A percentile compares a stretch with the other conserved stretches of the same genome.
phyloP scores from a whole-genome alignment of 2,888 invertebrate species.

The Tetranychus piercei region DNA sequence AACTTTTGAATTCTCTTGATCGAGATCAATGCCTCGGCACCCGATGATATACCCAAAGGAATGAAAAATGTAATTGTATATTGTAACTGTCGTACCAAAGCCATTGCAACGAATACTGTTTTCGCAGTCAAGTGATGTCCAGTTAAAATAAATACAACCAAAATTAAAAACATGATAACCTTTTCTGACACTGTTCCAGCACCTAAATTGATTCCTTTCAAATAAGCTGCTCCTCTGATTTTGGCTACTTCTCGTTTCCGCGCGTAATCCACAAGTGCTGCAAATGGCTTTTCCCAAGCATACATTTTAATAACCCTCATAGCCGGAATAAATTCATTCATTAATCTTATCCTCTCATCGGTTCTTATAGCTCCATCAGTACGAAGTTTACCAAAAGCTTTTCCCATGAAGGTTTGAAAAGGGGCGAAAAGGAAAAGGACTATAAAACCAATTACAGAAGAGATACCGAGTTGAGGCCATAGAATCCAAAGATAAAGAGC shows the following conservation, averaged over 20 bases:
- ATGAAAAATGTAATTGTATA: constrained; percentile 61
- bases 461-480: constrained; percentile 52
- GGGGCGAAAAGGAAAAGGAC: constrained; percentile 60
- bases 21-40: constrained; percentile 57
- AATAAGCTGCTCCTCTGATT: constrained; percentile 43
- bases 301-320: constrained; percentile 94
- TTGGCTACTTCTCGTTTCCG: constrained; percentile 50
- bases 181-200: constrained; percentile 54
- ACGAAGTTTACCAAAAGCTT: constrained; percentile 39
- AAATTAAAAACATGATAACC: constrained; percentile 57
- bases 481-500: constrained; percentile 58
- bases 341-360: constrained; percentile 69
- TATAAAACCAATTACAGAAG: constrained; percentile 53
- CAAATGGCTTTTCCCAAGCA: constrained; percentile 77
- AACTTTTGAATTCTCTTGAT: constrained; percentile 45
- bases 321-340: constrained; percentile 82
- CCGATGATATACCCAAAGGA: constrained; percentile 58
- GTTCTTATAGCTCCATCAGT: constrained; percentile 61
- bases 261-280: constrained; percentile 53
- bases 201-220: constrained; percentile 45
- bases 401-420: constrained; percentile 38
- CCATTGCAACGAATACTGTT: constrained; percentile 58
- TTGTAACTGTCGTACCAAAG: constrained; percentile 66
- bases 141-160: constrained; percentile 49
- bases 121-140: constrained; percentile 50